Base-by-base conservation (phyloP, 2,888 invertebrate genomes). In the Diaperis boleti region DNA sequence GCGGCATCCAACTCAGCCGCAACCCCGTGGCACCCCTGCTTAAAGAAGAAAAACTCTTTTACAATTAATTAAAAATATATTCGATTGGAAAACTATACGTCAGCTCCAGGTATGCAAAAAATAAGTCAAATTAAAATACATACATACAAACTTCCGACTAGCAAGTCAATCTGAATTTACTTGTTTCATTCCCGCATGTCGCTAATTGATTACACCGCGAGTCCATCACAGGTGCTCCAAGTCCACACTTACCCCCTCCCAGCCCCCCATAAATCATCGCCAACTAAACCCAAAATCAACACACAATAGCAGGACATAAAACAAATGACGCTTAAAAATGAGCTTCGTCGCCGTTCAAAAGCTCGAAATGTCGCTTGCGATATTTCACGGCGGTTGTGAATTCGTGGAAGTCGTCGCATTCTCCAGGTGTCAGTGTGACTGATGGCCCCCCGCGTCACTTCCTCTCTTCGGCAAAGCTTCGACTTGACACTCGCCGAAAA, bases 391-490 rank as follows among this genome's bases (percentile, higher is more conserved):
- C 72, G 71, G 74, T 74, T 74, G 76, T 75, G 77, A 76, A 78
- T 78, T 78, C 78, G 78, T 77, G 74, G 77, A 78, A 78, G 78
- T 78, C 78, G 76, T 77, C 75, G 76, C 76, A 78, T 78, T 77
- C 77, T 77, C 77, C 77, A 79, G 78, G 79, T 79, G 79, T 79
- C 78, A 78, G 76, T 75, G 78, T 79, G 79, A 79, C 78, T 78
- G 78, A 79, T 79, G 78, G 72, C 74, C 76, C 74, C 76, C 75
- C 73, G 72, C 76, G 74, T 76, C 77, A 76, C 76, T 76, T 76
- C 78, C 77, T 77, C 76, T 65, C 65, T 31, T 26, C 26, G 26
- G 26, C 45, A 45, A 44, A 39, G 42, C 57, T n/a, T 26, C 59
- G 54, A 20, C 37, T 50, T 69, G 69, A 68, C 70, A 66, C 70